These are phyloP conservation scores for Mercenaria mercenaria DNA, from an alignment of 1,140 invertebrate species.

Conservation along the genomic window DNA sequence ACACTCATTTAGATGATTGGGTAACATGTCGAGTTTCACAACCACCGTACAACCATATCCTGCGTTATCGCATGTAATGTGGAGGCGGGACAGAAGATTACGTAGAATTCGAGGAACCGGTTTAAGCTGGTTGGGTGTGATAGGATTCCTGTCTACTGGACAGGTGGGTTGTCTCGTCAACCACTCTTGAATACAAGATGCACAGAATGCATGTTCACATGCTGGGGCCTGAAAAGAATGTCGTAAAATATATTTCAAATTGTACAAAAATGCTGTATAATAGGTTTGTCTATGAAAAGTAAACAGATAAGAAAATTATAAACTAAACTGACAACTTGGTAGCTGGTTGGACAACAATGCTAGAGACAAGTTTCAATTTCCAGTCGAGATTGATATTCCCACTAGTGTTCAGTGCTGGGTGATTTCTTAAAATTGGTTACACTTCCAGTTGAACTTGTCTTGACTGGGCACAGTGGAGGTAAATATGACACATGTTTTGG, in stretches of 20 bases:
- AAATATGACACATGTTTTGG: too few relatives aligned
- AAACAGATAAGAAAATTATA: too few relatives aligned
- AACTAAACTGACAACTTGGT: too few relatives aligned
- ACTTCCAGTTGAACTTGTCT: too few relatives aligned
- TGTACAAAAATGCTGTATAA: too few relatives aligned
- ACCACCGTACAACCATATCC: conserved; percentile 93
- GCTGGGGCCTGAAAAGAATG: conserved; percentile 92
- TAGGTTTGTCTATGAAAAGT: too few relatives aligned
- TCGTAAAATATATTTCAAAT: conserved; percentile 36
- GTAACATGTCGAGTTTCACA: conserved; percentile 94
- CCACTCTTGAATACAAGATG: conserved; percentile 97
- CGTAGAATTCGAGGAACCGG: conserved; percentile 96
- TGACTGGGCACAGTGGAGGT: too few relatives aligned
- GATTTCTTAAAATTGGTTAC: too few relatives aligned
- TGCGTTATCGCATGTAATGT: conserved; percentile 96
- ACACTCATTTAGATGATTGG: conserved; percentile 94
- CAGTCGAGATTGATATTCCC: too few relatives aligned
- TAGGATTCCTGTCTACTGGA: conserved; percentile 95
- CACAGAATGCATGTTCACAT: conserved; percentile 98
- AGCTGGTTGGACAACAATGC: too few relatives aligned
- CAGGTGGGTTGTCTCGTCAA: conserved; percentile 96
- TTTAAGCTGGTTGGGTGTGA: conserved; percentile 94
- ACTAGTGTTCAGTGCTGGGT: too few relatives aligned
- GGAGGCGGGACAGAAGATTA: conserved; percentile 95
- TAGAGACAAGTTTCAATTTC: too few relatives aligned